These are phyloP conservation scores for Ectropis grisescens DNA, from an alignment of 1,140 invertebrate species.

Conservation along the genomic window DNA sequence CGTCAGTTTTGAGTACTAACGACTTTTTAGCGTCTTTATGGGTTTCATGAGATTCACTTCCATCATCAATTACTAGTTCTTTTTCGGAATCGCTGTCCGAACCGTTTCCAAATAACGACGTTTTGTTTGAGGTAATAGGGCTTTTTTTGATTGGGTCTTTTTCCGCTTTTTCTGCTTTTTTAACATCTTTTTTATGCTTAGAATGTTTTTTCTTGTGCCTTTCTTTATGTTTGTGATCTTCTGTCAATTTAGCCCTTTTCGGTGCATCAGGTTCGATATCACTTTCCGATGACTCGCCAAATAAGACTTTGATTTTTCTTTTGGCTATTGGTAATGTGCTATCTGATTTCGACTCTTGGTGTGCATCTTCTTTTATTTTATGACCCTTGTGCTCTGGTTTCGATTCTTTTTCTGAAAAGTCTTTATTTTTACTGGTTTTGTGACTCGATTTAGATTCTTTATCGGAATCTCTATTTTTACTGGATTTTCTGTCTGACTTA, in stretches of 20 bases:
- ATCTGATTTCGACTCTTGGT: slow-evolving; percentile 5
- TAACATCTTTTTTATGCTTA: slow-evolving; percentile 7
- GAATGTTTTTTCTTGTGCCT: slow-evolving; percentile 9
- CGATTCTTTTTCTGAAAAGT: slow-evolving; percentile 11
- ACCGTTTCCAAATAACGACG: slow-evolving; percentile 20
- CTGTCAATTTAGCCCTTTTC: slow-evolving; percentile 12
- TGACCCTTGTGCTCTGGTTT: too few relatives aligned
- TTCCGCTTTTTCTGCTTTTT: background rate
- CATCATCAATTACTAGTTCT: slow-evolving; percentile 29
- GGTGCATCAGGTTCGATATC: slow-evolving; percentile 9
- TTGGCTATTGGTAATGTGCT: slow-evolving; percentile 38
- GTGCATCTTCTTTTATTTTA: too few relatives aligned
- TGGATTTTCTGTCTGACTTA: slow-evolving; percentile 9
- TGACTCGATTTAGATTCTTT: too few relatives aligned
- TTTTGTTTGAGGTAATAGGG: slow-evolving; percentile 7
- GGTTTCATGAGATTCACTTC: slow-evolving; percentile 8
- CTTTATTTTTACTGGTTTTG: slow-evolving; percentile 1
- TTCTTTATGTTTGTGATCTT: slow-evolving; percentile 9
- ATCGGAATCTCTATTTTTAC: slow-evolving; percentile 10
- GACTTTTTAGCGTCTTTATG: slow-evolving; percentile 4
- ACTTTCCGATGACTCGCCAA: slow-evolving; percentile 64
- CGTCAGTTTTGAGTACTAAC: too few relatives aligned
- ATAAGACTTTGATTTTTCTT: slow-evolving; percentile 62
- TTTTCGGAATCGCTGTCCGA: slow-evolving; percentile 29
- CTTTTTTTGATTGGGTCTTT: background rate